Evolutionary conservation across 2,888 invertebrate species (phyloP), one percentile per base, ranked within the genome.

Genomic region (Pheosia gnoma): DNA sequence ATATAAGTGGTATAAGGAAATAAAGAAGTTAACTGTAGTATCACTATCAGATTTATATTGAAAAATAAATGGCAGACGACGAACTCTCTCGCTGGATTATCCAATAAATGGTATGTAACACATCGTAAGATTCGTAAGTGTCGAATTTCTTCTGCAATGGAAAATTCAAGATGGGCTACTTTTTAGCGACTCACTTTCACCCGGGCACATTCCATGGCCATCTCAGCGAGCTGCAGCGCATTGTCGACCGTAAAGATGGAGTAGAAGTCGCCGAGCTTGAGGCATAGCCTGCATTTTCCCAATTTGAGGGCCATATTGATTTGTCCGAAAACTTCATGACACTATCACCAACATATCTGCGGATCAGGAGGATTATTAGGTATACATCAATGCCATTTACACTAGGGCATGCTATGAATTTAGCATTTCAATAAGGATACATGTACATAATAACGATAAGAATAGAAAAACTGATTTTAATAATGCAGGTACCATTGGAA

Each of bases 301-400:
- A 94, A 87, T 82, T 93, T 93, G 88, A 93, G 91, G 78, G 93
- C 93, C 90, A 90, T 90, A 93, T 93, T 93, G 93, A 91, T 91
- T 92, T 84, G 80, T 83, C 81, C 74, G 76, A 71, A 78, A 81
- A 81, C 85, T 88, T 88, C 89, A 89, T 87, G 81, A 83, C 87
- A 89, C 75, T 82, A 55, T 68, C 59, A 80, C 77, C 80, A 80
- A 85, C 80, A 84, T 77, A 82, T 83, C 82, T 83, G 80, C 59
- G 63, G 61, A 69, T 65, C 25, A 60, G 62, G 54, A 60, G 38
- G 51, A 37, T 38, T 41, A 43, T 9, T n/a, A 25, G 45, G 37
- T 45, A 25, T 11, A 9, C 7, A 9, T 47, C 36, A 65, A 57
- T 74, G 79, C 77, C 74, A 75, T 65, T 45, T 7, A 41, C 6